phyloP scores from a whole-genome alignment of 2,888 invertebrate genomes.

The Pocota personata region DNA sequence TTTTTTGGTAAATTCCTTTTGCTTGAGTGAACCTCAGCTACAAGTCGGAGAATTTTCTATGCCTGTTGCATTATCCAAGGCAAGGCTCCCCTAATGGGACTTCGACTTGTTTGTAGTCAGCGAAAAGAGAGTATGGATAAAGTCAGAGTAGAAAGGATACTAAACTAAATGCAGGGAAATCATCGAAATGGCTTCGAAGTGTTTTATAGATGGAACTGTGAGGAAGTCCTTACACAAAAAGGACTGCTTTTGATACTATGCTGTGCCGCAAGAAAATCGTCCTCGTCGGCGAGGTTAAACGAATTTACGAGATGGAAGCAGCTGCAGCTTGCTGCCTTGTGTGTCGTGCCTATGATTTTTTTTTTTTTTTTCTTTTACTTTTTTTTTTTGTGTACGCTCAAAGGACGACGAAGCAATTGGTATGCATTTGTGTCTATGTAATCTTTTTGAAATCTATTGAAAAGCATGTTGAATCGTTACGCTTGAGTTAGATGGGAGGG shows the following conservation, averaged over 20 bases:
- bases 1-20: slow-evolving; percentile 77
- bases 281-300: slow-evolving; percentile 64
- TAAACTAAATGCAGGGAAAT: slow-evolving; percentile 72
- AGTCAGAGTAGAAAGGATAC: slow-evolving; percentile 50
- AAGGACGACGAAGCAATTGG: slow-evolving; percentile 71
- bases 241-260: slow-evolving; percentile 38
- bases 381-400: slow-evolving; percentile 57
- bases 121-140: slow-evolving; percentile 1
- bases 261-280: slow-evolving; percentile 53
- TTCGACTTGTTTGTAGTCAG: slow-evolving; percentile 60
- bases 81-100: slow-evolving; percentile 63
- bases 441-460: slow-evolving; percentile 74
- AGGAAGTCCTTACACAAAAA: slow-evolving; percentile 47
- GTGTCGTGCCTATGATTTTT: slow-evolving; percentile 63
- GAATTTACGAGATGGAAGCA: slow-evolving; percentile 72
- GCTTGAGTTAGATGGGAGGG: slow-evolving; percentile 70
- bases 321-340: slow-evolving; percentile 64
- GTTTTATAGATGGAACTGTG: slow-evolving; percentile 56
- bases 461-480: slow-evolving; percentile 72
- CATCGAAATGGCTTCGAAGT: slow-evolving; percentile 71
- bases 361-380: slow-evolving; percentile 34
- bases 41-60: slow-evolving; percentile 58
- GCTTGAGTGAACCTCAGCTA: slow-evolving; percentile 79
- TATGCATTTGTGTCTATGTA: slow-evolving; percentile 73
- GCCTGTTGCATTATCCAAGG: slow-evolving; percentile 69